Evolutionary conservation across 2,797 vertebrate species (phyloP), one percentile per base, ranked within the genome.

Genomic region (Hoplostethus atlanticus): DNA sequence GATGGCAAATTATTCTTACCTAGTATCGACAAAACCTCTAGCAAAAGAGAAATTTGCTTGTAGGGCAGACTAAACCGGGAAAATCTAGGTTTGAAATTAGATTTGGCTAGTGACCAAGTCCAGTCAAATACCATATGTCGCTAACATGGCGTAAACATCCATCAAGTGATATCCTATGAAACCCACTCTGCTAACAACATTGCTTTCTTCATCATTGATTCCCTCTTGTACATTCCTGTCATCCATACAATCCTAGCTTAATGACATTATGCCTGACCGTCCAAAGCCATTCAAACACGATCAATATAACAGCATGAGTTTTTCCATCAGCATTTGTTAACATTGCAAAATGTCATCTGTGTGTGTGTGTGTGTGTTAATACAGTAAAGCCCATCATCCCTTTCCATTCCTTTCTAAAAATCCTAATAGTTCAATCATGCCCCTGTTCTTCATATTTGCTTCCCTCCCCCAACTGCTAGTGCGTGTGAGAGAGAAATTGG

Each of bases 291-390:
- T 92, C 86, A 78, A 84, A 87, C 84, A 48, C 46, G 48, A 89
- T 92, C 89, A 89, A 90, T 91, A 90, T 36, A 79, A 69, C 92
- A 91, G 90, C 90, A 77, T 71, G 88, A 81, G 76, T 80, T 83
- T 85, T 87, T 90, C 80, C 81, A 91, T 89, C 77, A 75, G 75
- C 64, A 52, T 86, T 88, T 87, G 85, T 87, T 91, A 90, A 84
- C 76, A 84, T 38, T 73, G 80, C 16, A 85, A 89, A 92, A 88
- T 84, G 84, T 78, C 77, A 76, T 76, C 30, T 10, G 38, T 58
- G 40, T 53, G 34, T 75, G 46, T 71, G 57, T 50, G 25, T 64
- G 71, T 51, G 46, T 56, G 51, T 64, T 71, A 8, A 74, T 48
- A 67, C 57, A n/a, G 52, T 59, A 62, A 62, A 77, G 57, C 50